Evolutionary conservation across 1,140 invertebrate species (phyloP), one percentile per base, ranked within the genome.

Genomic region (Drosophila takahashii): DNA sequence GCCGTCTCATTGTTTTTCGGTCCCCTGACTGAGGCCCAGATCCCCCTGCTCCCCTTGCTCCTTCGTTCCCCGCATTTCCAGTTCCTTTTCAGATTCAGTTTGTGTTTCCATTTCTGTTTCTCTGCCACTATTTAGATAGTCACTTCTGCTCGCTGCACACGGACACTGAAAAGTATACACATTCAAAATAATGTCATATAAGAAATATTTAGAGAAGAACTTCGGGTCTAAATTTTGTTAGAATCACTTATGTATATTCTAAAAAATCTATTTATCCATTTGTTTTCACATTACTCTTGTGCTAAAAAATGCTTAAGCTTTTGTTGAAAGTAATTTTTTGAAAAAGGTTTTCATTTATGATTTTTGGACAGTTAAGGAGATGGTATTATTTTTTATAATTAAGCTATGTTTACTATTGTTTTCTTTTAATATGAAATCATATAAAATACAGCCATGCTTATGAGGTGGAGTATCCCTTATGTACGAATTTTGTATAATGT

Each of bases 1-100:
- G 81, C 67, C 81, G 62, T 81, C 64, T 81, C 81, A 86, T 85
- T 85, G 81, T 87, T 77, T 70, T 81, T 80, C 42, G 71, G 71
- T 64, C 58, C 58, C 75, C 60, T 37, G 56, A 51, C 70, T 29
- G 37, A 15, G 54, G 16, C 34, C 58, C 26, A 22, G 16, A 29
- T 39, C 48, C 27, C 39, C 32, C 8, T 3, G 3, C 13, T 9
- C 26, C 16, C 11, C 4, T 27, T 0, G 7, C 26, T 41, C n/a
- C n/a, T n/a, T n/a, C n/a, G n/a, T 18, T 16, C 11, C 26, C 11
- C 37, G 11, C 13, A n/a, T 42, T 18, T 32, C 16, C 34, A 37
- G 26, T 29, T 22, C 18, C 45, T 34, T 16, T 57, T 56, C 26
- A 37, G 34, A 15, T 70, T 34, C 16, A 34, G 65, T 39, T 70